phyloP scores from a whole-genome alignment of 2,113 vertebrate species.

The Gadus chalcogrammus region DNA sequence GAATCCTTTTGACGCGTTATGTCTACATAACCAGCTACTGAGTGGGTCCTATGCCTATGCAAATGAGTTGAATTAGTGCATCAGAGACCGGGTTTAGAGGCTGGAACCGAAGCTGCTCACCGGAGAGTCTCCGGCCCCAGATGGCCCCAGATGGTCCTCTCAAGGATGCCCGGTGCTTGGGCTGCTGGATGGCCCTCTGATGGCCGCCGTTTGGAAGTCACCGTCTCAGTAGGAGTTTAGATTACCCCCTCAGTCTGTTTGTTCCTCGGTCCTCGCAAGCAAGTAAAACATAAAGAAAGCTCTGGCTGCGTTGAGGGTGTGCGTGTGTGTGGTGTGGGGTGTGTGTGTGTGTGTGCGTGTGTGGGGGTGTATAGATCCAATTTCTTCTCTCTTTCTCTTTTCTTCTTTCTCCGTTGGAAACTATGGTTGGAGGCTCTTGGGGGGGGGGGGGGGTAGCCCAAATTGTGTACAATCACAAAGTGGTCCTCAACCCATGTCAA shows the following conservation, averaged over 20 bases:
- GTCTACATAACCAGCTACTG: neutral
- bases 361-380: too few relatives aligned
- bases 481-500: too few relatives aligned
- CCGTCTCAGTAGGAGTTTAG: conserved; percentile 62
- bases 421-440: too few relatives aligned
- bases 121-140: conserved; percentile 10
- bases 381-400: too few relatives aligned
- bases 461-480: too few relatives aligned
- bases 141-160: conserved; percentile 53
- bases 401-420: too few relatives aligned
- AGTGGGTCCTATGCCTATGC: neutral
- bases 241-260: conserved; percentile 60
- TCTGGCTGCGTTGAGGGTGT: neutral
- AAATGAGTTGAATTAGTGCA: neutral
- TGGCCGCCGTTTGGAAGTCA: conserved; percentile 54
- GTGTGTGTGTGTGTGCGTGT: too few relatives aligned
- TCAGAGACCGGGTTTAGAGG: conserved; percentile 17
- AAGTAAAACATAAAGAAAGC: neutral
- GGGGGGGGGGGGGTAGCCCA: too few relatives aligned
- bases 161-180: conserved; percentile 64
- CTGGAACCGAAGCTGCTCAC: neutral
- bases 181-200: conserved; percentile 62
- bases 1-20: neutral
- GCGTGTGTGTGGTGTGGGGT: too few relatives aligned
- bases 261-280: neutral